Base-by-base conservation (phyloP, 2,797 vertebrate genomes). In the Pterois miles region DNA sequence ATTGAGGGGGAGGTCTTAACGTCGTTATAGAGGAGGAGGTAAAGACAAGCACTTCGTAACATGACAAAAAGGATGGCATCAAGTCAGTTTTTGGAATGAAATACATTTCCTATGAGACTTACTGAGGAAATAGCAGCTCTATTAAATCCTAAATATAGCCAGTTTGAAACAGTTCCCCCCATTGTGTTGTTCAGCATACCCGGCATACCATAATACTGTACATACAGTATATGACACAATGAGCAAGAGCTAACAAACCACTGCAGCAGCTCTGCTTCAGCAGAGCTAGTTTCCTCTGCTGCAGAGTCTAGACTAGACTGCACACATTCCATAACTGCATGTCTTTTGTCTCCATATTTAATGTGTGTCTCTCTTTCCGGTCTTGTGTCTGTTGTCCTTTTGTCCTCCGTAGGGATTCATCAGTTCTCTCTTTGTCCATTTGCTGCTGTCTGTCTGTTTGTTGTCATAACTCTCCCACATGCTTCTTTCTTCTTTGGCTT, bases 161-260 rank as follows among this genome's bases (percentile, higher is more conserved):
- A 43, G 23, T 58, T 75, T 0, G 53, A 69, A 58, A 86, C 71
- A 87, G 68, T 89, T 84, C 69, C 82, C 58, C 43, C 66, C 63
- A 87, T 92, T 92, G 89, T 90, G 72, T 70, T 40, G 54, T 50
- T 25, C 58, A n/a, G 60, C 79, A 84, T 88, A 86, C 83, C 57
- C 16, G 13, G 36, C 85, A 85, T 90, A 29, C 79, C 80, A 74
- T 71, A 46, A 43, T 76, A 83, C 80, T 85, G 50, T 43, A 83
- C 62, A 58, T 63, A 71, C 36, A 77, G 34, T 70, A 18, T 22
- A 63, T 71, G 71, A 72, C 34, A 82, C 76, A 73, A 34, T 54
- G 62, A 78, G 53, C 4, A 18, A 34, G 70, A 76, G 58, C 27
- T 18, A 5, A 36, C 6, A 54, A 59, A 73, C 71, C 20, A 33